Conservation (phyloP, 2,797 vertebrate species). For the Sebastiscus albofasciatus region DNA sequence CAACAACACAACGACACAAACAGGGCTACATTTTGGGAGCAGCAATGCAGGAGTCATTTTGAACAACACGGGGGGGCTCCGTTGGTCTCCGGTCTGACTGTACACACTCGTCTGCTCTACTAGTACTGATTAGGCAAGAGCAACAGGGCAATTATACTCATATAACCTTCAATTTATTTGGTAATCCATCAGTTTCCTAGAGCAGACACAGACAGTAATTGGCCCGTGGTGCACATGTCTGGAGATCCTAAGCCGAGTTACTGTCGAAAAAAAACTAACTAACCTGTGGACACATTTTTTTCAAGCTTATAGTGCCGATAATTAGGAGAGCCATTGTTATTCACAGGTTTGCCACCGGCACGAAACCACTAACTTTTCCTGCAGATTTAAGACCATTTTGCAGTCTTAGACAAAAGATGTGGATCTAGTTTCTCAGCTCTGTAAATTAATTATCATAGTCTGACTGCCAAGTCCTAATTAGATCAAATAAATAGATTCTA, state of each 20-base stretch:
- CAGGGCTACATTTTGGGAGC: background rate
- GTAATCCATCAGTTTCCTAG: slow-evolving; percentile 46
- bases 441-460: slow-evolving; percentile 11
- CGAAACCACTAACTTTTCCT: background rate
- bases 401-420: background rate
- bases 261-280: background rate
- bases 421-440: background rate
- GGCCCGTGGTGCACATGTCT: slow-evolving; percentile 20
- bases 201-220: slow-evolving; percentile 55
- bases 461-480: slow-evolving; percentile 20
- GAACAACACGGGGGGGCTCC: background rate
- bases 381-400: background rate
- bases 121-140: slow-evolving; percentile 21
- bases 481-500: slow-evolving; percentile 1
- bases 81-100: slow-evolving; percentile 9
- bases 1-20: background rate
- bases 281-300: slow-evolving; percentile 22
- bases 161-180: slow-evolving; percentile 51
- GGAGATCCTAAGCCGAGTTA: slow-evolving; percentile 18
- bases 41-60: background rate
- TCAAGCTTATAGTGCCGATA: slow-evolving; percentile 1
- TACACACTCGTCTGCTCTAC: slow-evolving; percentile 22
- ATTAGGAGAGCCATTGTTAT: slow-evolving; percentile 22
- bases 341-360: slow-evolving; percentile 18
- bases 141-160: slow-evolving; percentile 48